Percentiles rank a stretch among this genome's conserved stretches.
Evolutionary conservation across 2,888 invertebrate genomes (phyloP).

Genomic region (Adelphocoris suturalis): DNA sequence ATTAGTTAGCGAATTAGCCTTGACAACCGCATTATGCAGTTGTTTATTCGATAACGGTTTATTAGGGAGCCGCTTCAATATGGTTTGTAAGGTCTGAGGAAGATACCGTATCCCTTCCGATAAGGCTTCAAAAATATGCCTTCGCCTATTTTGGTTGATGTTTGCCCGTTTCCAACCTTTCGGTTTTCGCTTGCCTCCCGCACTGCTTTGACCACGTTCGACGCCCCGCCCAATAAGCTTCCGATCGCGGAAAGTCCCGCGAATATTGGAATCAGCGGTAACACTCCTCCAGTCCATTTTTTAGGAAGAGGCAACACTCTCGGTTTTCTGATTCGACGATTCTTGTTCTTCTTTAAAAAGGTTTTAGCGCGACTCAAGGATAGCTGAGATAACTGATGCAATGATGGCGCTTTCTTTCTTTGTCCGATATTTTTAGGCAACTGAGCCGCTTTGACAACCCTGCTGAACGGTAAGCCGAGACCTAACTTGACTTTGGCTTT

Average conservation of each 20-base stretch:
- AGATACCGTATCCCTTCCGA: too few species aligned
- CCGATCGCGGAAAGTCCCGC: too few species aligned
- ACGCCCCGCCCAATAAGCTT: too few species aligned
- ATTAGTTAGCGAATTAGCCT: constrained; percentile 24
- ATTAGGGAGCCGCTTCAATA: constrained; percentile 36
- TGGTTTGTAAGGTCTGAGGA: too few species aligned
- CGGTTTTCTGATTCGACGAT: not conserved
- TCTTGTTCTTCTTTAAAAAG: constrained; percentile 6
- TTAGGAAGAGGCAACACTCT: constrained; percentile 31
- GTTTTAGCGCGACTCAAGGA: not conserved
- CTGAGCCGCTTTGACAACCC: not conserved
- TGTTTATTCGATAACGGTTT: not conserved
- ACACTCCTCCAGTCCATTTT: constrained; percentile 76
- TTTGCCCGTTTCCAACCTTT: too few species aligned
- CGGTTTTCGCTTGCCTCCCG: too few species aligned
- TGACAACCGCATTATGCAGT: not conserved
- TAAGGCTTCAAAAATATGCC: too few species aligned
- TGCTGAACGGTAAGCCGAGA: constrained; percentile 31
- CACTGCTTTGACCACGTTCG: too few species aligned
- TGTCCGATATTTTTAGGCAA: not conserved
- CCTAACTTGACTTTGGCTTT: constrained; percentile 73
- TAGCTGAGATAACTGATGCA: not conserved
- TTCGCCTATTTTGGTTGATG: too few species aligned
- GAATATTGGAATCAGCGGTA: constrained; percentile 77
- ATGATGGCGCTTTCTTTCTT: not conserved